These are phyloP conservation scores for Drosophila mulleri DNA, from an alignment of 2,888 invertebrate species.

Conservation along the genomic window DNA sequence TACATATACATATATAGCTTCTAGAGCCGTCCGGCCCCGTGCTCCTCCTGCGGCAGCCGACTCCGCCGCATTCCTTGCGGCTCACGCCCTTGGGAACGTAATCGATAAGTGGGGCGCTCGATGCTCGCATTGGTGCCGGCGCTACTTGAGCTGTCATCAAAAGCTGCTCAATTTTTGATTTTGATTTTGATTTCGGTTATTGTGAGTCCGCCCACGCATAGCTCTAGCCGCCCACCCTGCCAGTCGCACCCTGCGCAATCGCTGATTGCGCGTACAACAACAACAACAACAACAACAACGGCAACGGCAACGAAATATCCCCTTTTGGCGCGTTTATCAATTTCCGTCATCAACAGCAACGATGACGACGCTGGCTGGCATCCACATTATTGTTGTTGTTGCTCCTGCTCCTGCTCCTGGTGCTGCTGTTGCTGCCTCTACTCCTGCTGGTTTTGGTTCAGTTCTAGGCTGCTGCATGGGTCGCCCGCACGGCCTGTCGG, in stretches of 20 bases:
- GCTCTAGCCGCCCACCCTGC: not conserved
- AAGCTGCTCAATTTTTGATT: conserved; percentile 82
- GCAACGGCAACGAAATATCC: conserved; percentile 39
- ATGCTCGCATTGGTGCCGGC: conserved; percentile 28
- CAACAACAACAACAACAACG: conserved; percentile 12
- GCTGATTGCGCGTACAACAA: not conserved
- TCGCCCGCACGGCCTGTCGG: conserved; percentile 11
- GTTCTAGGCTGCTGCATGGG: conserved; percentile 31
- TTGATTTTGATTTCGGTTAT: conserved; percentile 75
- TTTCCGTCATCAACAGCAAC: conserved; percentile 76
- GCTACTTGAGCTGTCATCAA: conserved; percentile 80
- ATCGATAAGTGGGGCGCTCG: conserved; percentile 64
- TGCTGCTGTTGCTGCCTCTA: not conserved
- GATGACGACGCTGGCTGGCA: conserved; percentile 42
- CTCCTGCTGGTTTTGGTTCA: conserved; percentile 12
- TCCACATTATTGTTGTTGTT: conserved; percentile 24
- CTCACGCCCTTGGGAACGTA: conserved; percentile 35
- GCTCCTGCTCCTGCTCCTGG: not conserved
- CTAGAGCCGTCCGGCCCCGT: not conserved
- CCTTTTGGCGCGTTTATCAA: conserved; percentile 77
- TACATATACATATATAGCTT: not conserved
- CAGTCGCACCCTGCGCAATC: not conserved
- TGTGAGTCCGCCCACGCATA: conserved; percentile 38
- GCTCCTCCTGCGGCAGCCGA: not conserved
- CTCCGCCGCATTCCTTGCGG: not conserved